Percentiles rank a stretch among this genome's conserved stretches.
phyloP scores from a whole-genome alignment of 2,113 vertebrate species.

The Athene noctua region DNA sequence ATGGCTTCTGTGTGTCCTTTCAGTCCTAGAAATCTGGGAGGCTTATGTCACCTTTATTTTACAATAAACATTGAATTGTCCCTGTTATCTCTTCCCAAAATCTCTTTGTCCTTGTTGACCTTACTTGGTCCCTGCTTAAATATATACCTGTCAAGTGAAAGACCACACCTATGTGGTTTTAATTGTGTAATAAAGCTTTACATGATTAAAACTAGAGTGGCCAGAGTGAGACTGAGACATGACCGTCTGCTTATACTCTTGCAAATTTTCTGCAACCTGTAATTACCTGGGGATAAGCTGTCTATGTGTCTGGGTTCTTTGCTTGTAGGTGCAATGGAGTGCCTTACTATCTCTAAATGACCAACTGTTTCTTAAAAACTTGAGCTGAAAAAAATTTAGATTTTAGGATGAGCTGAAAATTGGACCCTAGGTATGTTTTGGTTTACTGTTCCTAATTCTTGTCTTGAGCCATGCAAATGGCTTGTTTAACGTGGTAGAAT shows the following conservation, averaged over 20 bases:
- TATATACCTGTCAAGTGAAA: background rate
- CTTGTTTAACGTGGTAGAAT: background rate
- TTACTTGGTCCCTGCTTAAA: background rate
- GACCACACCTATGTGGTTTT: background rate
- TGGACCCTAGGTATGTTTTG: background rate
- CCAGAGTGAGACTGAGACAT: background rate
- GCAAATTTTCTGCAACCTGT: background rate
- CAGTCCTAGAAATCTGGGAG: background rate
- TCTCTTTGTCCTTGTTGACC: background rate
- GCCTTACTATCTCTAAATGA: background rate
- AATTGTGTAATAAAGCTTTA: background rate
- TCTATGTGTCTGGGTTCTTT: background rate
- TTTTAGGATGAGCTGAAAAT: background rate
- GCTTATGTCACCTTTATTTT: background rate
- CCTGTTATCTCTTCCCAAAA: background rate
- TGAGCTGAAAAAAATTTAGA: fast-evolving
- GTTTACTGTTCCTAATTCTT: background rate
- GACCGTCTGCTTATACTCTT: background rate
- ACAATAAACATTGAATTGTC: background rate
- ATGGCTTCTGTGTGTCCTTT: background rate
- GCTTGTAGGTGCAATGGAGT: background rate
- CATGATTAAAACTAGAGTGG: background rate
- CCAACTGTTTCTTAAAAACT: background rate
- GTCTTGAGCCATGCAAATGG: background rate
- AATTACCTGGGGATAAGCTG: background rate